These are phyloP conservation scores for Peromyscus attwateri DNA, from an alignment of 2,797 vertebrate genomes.

Conservation along the genomic window DNA sequence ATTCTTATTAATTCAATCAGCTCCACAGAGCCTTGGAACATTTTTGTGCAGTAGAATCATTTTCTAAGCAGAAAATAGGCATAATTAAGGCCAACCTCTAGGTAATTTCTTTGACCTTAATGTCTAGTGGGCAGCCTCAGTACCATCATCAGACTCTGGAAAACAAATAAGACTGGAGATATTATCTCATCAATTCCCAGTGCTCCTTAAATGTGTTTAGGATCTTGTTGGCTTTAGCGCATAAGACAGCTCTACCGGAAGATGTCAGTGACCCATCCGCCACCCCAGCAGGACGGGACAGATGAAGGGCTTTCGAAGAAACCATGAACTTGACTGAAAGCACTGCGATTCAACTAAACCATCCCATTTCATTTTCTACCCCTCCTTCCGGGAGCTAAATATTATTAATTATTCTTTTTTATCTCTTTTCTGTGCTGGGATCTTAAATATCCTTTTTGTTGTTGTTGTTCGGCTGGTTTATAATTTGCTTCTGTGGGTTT, in stretches of 20 bases:
- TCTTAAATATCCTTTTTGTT: neutral
- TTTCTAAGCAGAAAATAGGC: conserved; percentile 38
- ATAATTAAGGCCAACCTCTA: neutral
- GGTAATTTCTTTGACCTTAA: neutral
- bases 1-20: neutral
- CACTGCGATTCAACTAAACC: neutral
- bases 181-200: neutral
- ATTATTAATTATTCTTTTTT: neutral
- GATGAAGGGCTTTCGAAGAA: neutral
- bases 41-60: neutral
- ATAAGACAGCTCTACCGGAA: neutral
- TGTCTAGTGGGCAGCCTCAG: neutral
- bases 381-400: neutral
- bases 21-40: neutral
- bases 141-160: neutral
- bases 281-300: neutral
- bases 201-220: neutral
- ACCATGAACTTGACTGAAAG: neutral
- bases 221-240: neutral
- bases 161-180: neutral
- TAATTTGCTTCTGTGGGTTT: neutral
- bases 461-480: neutral
- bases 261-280: neutral
- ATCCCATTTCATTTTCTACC: neutral
- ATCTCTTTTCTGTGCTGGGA: neutral